phyloP scores from a whole-genome alignment of 2,797 vertebrate species.

The Phataginus tricuspis region DNA sequence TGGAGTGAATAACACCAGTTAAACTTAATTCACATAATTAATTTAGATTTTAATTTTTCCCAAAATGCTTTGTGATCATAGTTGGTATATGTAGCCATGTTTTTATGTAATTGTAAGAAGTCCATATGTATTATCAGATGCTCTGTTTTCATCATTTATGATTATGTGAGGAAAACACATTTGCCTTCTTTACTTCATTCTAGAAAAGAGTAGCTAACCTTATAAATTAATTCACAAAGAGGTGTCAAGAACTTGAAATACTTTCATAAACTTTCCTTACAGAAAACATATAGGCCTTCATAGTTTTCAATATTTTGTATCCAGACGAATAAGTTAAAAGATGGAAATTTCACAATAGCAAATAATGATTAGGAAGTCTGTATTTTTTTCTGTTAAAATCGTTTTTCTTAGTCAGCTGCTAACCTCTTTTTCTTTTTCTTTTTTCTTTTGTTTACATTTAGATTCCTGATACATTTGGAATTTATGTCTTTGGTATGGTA shows the following conservation, averaged over 20 bases:
- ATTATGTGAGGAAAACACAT: background rate
- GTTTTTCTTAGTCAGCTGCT: background rate
- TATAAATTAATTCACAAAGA: background rate
- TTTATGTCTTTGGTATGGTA: background rate
- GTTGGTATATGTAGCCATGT: background rate
- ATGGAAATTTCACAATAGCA: background rate
- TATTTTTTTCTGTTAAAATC: background rate
- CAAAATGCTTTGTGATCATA: background rate
- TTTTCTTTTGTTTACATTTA: background rate
- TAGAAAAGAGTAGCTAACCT: background rate
- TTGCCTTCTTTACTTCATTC: background rate
- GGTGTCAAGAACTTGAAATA: background rate
- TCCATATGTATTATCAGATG: background rate
- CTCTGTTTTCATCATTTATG: background rate
- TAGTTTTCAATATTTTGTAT: background rate
- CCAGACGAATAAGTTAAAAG: background rate
- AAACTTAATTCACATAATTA: slow-evolving; percentile 44
- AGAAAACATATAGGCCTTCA: background rate
- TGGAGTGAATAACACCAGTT: background rate
- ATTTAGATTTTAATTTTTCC: slow-evolving; percentile 29
- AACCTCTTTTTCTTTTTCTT: background rate
- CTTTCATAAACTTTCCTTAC: background rate
- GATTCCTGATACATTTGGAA: background rate
- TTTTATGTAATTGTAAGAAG: background rate
- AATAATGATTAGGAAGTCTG: background rate